Evolutionary conservation across 2,888 invertebrate genomes (phyloP).

Genomic region (Diarsia dahlii): DNA sequence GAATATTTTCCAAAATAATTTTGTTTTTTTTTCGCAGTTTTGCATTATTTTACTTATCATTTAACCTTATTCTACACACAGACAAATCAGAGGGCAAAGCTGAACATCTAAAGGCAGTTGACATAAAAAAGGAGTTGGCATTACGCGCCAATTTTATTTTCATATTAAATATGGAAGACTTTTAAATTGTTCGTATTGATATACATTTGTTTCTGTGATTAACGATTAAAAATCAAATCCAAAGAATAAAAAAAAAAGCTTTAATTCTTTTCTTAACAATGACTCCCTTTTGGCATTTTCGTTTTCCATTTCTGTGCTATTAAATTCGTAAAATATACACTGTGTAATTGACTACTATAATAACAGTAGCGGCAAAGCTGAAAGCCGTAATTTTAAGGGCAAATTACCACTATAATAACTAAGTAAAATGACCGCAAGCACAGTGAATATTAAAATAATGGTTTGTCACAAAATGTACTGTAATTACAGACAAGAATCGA

Average conservation of each 20-base stretch:
- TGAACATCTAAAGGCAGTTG: constrained; percentile 47
- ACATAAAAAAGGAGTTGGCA: neutral
- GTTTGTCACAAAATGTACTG: constrained; percentile 22
- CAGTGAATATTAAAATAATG: constrained; percentile 25
- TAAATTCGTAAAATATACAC: constrained; percentile 9
- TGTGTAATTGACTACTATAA: constrained; percentile 12
- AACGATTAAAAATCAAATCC: neutral
- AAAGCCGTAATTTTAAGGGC: constrained; percentile 13
- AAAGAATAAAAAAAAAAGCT: neutral
- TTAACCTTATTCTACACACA: constrained; percentile 64
- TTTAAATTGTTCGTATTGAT: constrained; percentile 8
- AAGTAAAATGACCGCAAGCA: constrained; percentile 46
- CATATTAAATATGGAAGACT: constrained; percentile 2
- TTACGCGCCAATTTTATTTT: constrained; percentile 2
- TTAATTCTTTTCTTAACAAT: neutral
- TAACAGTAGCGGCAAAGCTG: neutral
- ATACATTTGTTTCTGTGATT: neutral
- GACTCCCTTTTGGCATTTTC: neutral
- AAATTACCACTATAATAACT: constrained; percentile 38
- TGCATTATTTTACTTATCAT: constrained; percentile 55
- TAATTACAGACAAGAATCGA: constrained; percentile 44
- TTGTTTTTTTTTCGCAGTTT: constrained; percentile 19
- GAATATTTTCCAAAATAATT: constrained; percentile 24
- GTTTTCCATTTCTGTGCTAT: neutral
- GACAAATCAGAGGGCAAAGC: constrained; percentile 63